A percentile compares a stretch with the other conserved stretches of the same genome.
Evolutionary conservation across 2,888 invertebrate species (phyloP).

Genomic region (Brenthis daphne): DNA sequence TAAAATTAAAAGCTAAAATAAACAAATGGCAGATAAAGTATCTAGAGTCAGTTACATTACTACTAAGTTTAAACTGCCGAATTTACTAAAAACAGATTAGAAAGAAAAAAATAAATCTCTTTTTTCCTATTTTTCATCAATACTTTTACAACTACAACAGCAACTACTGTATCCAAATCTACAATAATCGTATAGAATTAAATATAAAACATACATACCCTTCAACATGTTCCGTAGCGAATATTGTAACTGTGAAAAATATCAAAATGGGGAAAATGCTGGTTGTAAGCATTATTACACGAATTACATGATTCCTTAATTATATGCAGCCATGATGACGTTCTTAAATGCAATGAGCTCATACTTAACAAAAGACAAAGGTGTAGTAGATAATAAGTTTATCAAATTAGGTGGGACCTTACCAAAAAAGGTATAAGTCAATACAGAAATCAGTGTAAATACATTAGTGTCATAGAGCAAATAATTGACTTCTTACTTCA

Average conservation of each 20-base stretch:
- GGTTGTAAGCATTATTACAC: conserved; percentile 64
- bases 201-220: conserved; percentile 54
- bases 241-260: conserved; percentile 56
- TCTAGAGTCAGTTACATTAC: no score
- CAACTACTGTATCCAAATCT: no score
- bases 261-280: conserved; percentile 58
- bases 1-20: no score
- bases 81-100: no score
- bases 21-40: no score
- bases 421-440: conserved; percentile 68
- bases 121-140: no score
- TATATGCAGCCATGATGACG: conserved; percentile 44
- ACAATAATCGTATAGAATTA: no score
- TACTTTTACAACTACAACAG: no score
- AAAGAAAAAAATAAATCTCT: no score
- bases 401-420: conserved; percentile 66
- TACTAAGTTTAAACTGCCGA: no score
- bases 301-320: conserved; percentile 46
- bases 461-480: conserved; percentile 49
- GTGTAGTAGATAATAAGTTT: conserved; percentile 53
- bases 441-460: conserved; percentile 69
- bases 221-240: conserved; percentile 61
- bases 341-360: conserved; percentile 61
- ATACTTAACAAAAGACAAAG: conserved; percentile 53
- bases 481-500: conserved; percentile 41